Evolutionary conservation across 2,113 vertebrate genomes (phyloP).

Genomic region (Myotis davidii): DNA sequence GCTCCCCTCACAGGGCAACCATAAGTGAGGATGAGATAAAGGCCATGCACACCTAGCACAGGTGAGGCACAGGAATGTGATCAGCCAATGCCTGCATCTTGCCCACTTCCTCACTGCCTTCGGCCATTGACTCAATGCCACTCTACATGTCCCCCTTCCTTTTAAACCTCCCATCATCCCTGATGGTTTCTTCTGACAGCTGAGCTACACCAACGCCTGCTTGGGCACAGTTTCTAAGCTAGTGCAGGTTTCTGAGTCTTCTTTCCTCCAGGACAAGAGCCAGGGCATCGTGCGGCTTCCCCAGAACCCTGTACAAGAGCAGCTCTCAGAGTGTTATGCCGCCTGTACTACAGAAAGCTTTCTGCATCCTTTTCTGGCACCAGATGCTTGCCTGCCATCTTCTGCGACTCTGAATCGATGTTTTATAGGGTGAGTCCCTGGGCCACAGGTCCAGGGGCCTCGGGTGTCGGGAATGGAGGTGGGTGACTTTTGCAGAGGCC

Average conservation of each 20-base stretch:
- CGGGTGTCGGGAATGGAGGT: not conserved
- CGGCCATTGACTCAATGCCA: not conserved
- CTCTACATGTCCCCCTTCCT: not conserved
- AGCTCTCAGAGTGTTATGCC: not conserved
- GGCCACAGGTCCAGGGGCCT: not conserved
- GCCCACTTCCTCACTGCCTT: not conserved
- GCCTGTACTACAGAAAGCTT: not conserved
- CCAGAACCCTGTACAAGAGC: not conserved
- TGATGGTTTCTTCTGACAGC: not conserved
- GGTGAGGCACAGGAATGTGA: rapidly evolving
- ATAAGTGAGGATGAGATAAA: not conserved
- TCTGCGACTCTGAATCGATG: not conserved
- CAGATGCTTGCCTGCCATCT: not conserved
- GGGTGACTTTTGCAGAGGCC: not conserved
- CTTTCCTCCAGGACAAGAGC: not conserved
- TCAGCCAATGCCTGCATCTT: not conserved
- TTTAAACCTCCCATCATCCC: not conserved
- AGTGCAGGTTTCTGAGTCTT: not conserved
- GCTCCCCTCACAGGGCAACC: not conserved
- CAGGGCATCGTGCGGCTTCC: not conserved
- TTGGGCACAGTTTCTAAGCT: not conserved
- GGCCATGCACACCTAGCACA: rapidly evolving
- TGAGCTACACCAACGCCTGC: not conserved
- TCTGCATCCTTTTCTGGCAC: not conserved
- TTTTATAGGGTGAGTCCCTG: not conserved